A percentile compares a stretch with the other conserved stretches of the same genome.
Evolutionary conservation across 1,140 invertebrate genomes (phyloP).

Genomic region (Brachionus sp.): DNA sequence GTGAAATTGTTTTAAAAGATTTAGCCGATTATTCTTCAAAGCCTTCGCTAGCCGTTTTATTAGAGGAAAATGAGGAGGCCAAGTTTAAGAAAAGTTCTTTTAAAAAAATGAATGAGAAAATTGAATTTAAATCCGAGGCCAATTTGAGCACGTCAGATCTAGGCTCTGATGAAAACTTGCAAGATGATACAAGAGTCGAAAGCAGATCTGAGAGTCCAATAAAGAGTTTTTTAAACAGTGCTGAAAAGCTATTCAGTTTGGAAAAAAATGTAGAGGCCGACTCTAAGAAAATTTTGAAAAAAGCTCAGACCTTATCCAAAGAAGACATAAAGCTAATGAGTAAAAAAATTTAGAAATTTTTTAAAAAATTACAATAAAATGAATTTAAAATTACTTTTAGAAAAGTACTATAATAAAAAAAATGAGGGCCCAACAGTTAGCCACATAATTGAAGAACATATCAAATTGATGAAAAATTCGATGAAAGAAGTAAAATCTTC

Average conservation of each 20-base stretch:
- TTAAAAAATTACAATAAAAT: too few relatives aligned
- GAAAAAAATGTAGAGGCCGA: constrained; percentile 36
- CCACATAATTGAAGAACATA: constrained; percentile 51
- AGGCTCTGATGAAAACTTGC: not conserved
- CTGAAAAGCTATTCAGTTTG: not conserved
- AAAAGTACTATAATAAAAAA: constrained; percentile 54
- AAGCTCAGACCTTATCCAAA: constrained; percentile 36
- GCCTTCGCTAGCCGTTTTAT: not conserved
- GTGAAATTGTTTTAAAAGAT: constrained; percentile 10
- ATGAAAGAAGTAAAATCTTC: constrained; percentile 55
- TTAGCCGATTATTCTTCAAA: not conserved
- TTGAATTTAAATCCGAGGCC: not conserved
- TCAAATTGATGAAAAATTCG: constrained; percentile 52
- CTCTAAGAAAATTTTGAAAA: constrained; percentile 30
- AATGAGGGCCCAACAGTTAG: constrained; percentile 56
- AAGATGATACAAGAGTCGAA: not conserved
- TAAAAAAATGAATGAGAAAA: not conserved
- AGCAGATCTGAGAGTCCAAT: not conserved
- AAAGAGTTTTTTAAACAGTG: not conserved
- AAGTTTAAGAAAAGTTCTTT: not conserved
- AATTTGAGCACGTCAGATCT: constrained; percentile 5
- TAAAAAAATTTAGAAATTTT: not conserved
- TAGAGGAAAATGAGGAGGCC: constrained; percentile 1
- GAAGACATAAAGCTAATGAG: constrained; percentile 46
- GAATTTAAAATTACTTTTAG: constrained; percentile 47